Conservation (phyloP, 2,888 invertebrate genomes). For the Himalopsyche japonica region DNA sequence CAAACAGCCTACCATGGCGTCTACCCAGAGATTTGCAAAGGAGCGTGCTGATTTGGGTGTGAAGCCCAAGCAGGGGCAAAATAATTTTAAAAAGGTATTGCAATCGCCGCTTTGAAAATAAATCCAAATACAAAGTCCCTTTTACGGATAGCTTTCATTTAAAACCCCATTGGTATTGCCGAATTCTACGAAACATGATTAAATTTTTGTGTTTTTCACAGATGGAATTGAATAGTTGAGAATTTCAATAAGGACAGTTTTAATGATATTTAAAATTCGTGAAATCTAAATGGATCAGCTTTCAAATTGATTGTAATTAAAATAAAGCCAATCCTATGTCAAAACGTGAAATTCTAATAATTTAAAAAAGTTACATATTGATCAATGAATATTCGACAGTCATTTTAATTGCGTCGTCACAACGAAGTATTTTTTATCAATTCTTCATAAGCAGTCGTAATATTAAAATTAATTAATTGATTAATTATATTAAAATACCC, state of each 20-base stretch:
- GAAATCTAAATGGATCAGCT: too few relatives aligned
- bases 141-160: not conserved
- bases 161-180: not conserved
- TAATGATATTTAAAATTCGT: too few relatives aligned
- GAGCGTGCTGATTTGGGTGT: not conserved
- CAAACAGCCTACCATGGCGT: not conserved
- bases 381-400: too few relatives aligned
- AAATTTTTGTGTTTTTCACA: not conserved
- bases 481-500: too few relatives aligned
- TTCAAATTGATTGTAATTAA: too few relatives aligned
- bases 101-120: not conserved
- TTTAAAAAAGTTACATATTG: too few relatives aligned
- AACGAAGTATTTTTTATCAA: too few relatives aligned
- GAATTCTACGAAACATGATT: not conserved
- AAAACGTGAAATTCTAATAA: too few relatives aligned
- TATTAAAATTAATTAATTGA: too few relatives aligned
- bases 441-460: too few relatives aligned
- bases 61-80: not conserved
- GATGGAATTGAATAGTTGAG: not conserved
- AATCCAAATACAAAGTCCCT: conserved; percentile 1
- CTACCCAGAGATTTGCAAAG: not conserved
- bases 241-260: not conserved
- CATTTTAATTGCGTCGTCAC: too few relatives aligned
- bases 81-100: conserved; percentile 1
- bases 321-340: too few relatives aligned